phyloP scores from a whole-genome alignment of 2,113 vertebrate species.

The Scophthalmus maximus region DNA sequence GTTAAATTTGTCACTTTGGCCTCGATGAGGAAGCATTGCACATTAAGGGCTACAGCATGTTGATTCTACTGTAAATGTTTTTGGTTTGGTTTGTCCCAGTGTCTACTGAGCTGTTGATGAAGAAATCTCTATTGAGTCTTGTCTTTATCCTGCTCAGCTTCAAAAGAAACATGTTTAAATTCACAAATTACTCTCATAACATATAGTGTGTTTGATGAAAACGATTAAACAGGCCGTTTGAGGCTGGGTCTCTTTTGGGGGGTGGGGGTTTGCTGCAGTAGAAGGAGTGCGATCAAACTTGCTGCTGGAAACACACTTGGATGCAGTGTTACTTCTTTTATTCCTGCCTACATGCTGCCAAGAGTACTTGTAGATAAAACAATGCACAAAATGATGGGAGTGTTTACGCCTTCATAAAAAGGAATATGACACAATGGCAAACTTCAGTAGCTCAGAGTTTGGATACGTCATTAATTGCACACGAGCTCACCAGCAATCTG shows the following conservation, averaged over 20 bases:
- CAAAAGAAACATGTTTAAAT: not conserved
- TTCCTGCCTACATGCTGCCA: slow-evolving; percentile 50
- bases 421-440: slow-evolving; percentile 42
- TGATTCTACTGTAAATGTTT: too few relatives aligned
- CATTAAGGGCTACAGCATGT: too few relatives aligned
- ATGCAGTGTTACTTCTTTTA: slow-evolving; percentile 41
- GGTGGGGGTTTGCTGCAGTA: not conserved
- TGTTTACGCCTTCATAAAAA: slow-evolving; percentile 55
- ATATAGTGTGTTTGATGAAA: slow-evolving; percentile 1
- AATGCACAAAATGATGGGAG: slow-evolving; percentile 44
- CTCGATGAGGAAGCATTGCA: too few relatives aligned
- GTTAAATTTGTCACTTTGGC: too few relatives aligned
- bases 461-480: slow-evolving; percentile 58
- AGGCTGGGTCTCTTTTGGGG: not conserved
- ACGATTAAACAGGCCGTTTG: slow-evolving; percentile 12
- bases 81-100: not conserved
- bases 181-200: not conserved
- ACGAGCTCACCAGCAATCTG: slow-evolving; percentile 41
- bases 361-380: slow-evolving; percentile 56
- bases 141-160: not conserved
- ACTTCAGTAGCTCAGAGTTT: slow-evolving; percentile 42
- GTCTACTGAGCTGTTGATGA: not conserved
- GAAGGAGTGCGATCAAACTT: not conserved
- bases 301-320: slow-evolving; percentile 26
- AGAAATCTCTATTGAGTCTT: not conserved